Percentiles rank a stretch among this genome's conserved stretches.
Evolutionary conservation across 2,113 vertebrate species (phyloP).

Genomic region (Gambusia holbrooki): DNA sequence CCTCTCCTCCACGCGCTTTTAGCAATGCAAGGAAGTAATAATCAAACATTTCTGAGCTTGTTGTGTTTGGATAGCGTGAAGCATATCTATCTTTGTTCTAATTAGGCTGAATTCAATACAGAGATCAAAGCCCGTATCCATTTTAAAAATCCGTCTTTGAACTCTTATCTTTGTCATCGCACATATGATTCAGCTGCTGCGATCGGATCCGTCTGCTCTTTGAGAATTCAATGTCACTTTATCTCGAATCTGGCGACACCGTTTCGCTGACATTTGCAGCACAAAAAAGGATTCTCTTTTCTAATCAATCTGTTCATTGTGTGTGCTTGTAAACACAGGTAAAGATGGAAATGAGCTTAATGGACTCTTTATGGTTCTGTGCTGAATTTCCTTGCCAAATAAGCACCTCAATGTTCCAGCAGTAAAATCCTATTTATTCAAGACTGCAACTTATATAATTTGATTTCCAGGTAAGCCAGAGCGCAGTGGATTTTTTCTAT

Average conservation of each 20-base stretch:
- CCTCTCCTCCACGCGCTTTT: slow-evolving; percentile 3
- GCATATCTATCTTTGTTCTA: slow-evolving; percentile 40
- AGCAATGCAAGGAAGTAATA: slow-evolving; percentile 43
- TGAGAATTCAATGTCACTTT: slow-evolving; percentile 11
- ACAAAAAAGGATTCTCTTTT: slow-evolving; percentile 25
- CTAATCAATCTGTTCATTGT: slow-evolving; percentile 48
- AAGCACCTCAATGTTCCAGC: neutral
- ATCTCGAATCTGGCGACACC: slow-evolving; percentile 28
- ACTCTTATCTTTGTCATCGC: slow-evolving; percentile 44
- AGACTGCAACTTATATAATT: no score
- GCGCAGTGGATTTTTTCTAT: no score
- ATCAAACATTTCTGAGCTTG: slow-evolving; percentile 38
- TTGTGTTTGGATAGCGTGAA: slow-evolving; percentile 23
- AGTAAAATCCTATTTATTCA: no score
- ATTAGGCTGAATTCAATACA: slow-evolving; percentile 32
- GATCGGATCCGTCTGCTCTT: slow-evolving; percentile 28
- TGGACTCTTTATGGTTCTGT: slow-evolving; percentile 19
- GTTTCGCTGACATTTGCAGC: slow-evolving; percentile 39
- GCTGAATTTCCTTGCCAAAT: slow-evolving; percentile 2
- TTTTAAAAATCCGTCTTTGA: slow-evolving; percentile 49
- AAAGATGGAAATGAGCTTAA: slow-evolving; percentile 26
- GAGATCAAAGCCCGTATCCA: slow-evolving; percentile 46
- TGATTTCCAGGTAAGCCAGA: no score
- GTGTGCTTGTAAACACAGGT: slow-evolving; percentile 13
- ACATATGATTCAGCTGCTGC: neutral